Evolutionary conservation across 2,888 invertebrate genomes (phyloP).

Genomic region (Eristalis intricaria): DNA sequence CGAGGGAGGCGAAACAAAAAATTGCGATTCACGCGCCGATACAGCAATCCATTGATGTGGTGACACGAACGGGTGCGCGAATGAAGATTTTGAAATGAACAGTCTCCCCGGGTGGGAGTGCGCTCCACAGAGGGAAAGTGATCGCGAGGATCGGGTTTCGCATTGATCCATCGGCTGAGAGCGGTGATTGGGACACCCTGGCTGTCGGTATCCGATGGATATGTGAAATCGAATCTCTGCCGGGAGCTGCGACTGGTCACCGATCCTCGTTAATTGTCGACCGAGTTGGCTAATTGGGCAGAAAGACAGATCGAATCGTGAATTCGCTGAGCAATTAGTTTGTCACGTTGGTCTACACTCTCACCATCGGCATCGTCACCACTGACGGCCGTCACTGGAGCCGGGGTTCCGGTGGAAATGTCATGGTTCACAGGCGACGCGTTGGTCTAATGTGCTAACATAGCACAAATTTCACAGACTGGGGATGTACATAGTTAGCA

Average conservation of each 20-base stretch:
- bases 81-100: conserved; percentile 17
- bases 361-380: background rate
- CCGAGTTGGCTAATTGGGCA: conserved; percentile 40
- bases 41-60: conserved; percentile 9
- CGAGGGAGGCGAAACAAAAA: background rate
- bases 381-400: background rate
- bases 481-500: background rate
- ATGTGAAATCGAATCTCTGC: background rate
- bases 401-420: background rate
- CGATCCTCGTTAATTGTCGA: conserved; percentile 15
- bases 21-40: background rate
- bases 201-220: background rate
- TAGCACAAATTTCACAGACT: background rate
- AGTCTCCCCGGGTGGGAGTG: background rate
- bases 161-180: conserved; percentile 5
- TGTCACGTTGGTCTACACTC: conserved; percentile 6
- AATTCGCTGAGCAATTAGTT: conserved; percentile 1
- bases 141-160: conserved; percentile 33
- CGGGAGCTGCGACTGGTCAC: background rate
- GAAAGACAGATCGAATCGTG: background rate
- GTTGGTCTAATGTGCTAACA: background rate
- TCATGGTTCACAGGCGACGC: background rate
- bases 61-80: conserved; percentile 1
- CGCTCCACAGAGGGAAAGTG: conserved; percentile 18
- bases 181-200: conserved; percentile 10